Conservation (phyloP, 2,888 invertebrate species). For the Eilema griseolum region DNA sequence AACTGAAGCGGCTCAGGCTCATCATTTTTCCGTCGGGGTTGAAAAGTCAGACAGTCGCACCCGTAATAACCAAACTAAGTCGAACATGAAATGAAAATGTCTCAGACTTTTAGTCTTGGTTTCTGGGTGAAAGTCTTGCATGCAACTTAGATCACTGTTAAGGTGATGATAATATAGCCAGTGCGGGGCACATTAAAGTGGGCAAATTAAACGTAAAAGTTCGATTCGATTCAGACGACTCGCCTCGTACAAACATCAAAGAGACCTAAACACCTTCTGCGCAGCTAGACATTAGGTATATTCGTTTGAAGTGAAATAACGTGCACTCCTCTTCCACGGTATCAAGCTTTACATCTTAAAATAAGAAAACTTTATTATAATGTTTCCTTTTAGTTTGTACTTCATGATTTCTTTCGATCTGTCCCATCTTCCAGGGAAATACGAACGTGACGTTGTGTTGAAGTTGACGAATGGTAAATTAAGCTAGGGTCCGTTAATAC, state of each 20-base stretch:
- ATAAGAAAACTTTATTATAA: slow-evolving; percentile 1
- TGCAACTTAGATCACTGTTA: not conserved
- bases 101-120: no score
- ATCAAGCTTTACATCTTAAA: not conserved
- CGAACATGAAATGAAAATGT: no score
- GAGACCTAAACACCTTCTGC: no score
- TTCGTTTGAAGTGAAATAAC: not conserved
- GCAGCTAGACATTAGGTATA: not conserved
- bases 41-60: no score
- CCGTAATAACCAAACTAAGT: not conserved
- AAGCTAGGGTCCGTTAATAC: slow-evolving; percentile 4
- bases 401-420: not conserved
- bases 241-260: no score
- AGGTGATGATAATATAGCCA: not conserved
- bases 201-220: not conserved
- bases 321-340: not conserved
- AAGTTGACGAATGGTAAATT: slow-evolving; percentile 12
- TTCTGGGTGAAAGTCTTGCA: not conserved
- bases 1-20: not conserved
- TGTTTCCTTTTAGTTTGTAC: not conserved
- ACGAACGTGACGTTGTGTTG: slow-evolving; percentile 9
- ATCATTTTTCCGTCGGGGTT: no score
- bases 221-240: no score
- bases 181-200: not conserved
- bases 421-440: not conserved